These are phyloP conservation scores for Colinus virginianus DNA, from an alignment of 2,113 vertebrate genomes.

Conservation along the genomic window DNA sequence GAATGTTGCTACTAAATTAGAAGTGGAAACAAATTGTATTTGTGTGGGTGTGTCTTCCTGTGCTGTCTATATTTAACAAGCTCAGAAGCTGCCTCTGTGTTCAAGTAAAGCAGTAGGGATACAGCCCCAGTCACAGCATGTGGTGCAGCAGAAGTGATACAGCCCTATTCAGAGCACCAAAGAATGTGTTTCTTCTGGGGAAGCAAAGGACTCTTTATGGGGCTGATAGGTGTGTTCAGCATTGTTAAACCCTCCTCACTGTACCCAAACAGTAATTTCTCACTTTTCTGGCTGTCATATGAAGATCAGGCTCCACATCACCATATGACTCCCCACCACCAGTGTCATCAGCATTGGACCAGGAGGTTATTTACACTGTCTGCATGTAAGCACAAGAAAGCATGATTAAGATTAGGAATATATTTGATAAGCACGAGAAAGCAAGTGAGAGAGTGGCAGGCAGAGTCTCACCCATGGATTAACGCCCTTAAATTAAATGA, in stretches of 20 bases:
- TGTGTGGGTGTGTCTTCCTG: neutral
- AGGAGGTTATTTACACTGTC: neutral
- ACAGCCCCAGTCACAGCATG: neutral
- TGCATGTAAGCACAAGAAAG: constrained; percentile 19
- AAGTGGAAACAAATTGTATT: constrained; percentile 11
- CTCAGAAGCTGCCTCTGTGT: neutral
- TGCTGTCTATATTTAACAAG: neutral
- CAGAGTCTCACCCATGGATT: constrained; percentile 44
- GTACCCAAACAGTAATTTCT: constrained; percentile 47
- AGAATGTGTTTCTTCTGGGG: neutral
- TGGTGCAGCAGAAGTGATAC: neutral
- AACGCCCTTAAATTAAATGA: constrained; percentile 56
- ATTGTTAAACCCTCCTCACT: neutral
- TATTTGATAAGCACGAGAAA: neutral
- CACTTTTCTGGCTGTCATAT: constrained; percentile 18
- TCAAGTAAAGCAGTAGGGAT: neutral
- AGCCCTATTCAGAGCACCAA: neutral
- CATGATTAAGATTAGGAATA: neutral
- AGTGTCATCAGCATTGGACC: constrained; percentile 15
- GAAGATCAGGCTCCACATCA: constrained; percentile 29
- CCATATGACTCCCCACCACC: neutral
- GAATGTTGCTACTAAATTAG: neutral
- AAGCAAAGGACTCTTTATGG: neutral
- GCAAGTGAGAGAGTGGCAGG: neutral
- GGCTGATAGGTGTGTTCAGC: neutral